Conservation (phyloP, 2,888 invertebrate genomes). For the Acronicta psi region DNA sequence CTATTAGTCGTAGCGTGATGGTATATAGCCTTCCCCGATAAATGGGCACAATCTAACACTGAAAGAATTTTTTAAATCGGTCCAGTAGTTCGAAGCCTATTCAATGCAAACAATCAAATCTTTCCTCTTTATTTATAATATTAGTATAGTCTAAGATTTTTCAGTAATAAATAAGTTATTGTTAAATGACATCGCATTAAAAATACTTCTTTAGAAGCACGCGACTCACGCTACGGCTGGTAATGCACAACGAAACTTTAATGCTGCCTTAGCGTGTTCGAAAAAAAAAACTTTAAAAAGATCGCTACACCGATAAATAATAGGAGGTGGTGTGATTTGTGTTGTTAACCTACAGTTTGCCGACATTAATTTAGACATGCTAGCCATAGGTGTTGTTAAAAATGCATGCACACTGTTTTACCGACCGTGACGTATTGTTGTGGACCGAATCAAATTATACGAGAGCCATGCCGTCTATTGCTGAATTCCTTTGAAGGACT, state of each 20-base stretch:
- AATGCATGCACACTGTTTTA: slow-evolving; percentile 29
- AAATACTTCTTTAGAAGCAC: slow-evolving; percentile 54
- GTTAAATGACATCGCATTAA: slow-evolving; percentile 43
- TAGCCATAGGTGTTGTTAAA: slow-evolving; percentile 30
- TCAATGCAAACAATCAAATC: too few species aligned
- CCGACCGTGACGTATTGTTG: slow-evolving; percentile 17
- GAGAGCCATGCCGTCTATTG: slow-evolving; percentile 1
- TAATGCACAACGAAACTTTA: slow-evolving; percentile 72
- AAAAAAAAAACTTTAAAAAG: slow-evolving; percentile 68
- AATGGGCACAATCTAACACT: too few species aligned
- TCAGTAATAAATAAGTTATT: slow-evolving; percentile 24
- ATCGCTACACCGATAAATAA: slow-evolving; percentile 64
- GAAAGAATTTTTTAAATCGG: too few species aligned
- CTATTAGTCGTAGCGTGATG: too few species aligned
- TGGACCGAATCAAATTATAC: slow-evolving; percentile 27
- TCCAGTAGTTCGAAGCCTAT: too few species aligned
- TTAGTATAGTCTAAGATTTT: slow-evolving; percentile 12
- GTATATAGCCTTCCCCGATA: too few species aligned
- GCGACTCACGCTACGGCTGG: slow-evolving; percentile 63
- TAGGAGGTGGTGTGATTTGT: slow-evolving; percentile 63
- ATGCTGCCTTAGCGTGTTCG: slow-evolving; percentile 76
- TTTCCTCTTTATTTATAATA: too few species aligned
- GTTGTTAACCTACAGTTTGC: slow-evolving; percentile 37
- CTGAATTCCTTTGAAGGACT: neutral
- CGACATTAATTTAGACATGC: slow-evolving; percentile 46